Evolutionary conservation across 1,140 invertebrate species (phyloP).

Genomic region (Drosophila sp.): DNA sequence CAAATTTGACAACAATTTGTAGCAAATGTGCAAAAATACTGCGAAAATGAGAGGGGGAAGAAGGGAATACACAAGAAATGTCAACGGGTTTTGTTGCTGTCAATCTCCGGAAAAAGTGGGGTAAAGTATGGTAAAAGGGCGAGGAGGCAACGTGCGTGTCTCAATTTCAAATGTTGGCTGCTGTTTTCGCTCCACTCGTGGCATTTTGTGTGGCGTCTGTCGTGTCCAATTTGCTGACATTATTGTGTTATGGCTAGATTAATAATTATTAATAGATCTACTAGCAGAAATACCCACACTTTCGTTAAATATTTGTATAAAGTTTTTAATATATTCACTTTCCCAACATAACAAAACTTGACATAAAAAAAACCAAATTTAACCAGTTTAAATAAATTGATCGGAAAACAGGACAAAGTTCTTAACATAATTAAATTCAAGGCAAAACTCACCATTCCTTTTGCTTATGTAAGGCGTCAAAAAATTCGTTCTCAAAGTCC

Average conservation of each 20-base stretch:
- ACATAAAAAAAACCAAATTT: no score
- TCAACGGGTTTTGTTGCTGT: slow-evolving; percentile 49
- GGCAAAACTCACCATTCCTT: slow-evolving; percentile 86
- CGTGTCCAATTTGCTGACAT: slow-evolving; percentile 38
- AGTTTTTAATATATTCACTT: no score
- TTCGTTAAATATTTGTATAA: no score
- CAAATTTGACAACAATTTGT: slow-evolving; percentile 67
- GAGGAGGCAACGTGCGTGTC: slow-evolving; percentile 55
- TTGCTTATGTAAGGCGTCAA: slow-evolving; percentile 87
- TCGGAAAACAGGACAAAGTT: no score
- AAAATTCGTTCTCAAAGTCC: slow-evolving; percentile 89
- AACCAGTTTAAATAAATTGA: no score
- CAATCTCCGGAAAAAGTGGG: slow-evolving; percentile 47
- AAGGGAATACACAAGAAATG: slow-evolving; percentile 6
- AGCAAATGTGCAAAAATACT: slow-evolving; percentile 37
- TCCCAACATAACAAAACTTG: no score
- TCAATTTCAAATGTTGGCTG: slow-evolving; percentile 76
- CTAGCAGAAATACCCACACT: neutral
- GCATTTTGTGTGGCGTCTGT: slow-evolving; percentile 36
- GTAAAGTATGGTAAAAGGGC: neutral
- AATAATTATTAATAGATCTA: slow-evolving; percentile 39
- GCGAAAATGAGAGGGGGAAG: neutral
- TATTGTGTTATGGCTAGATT: slow-evolving; percentile 7
- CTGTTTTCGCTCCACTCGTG: slow-evolving; percentile 31
- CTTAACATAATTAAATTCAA: no score